These are phyloP conservation scores for Indri indri DNA, from an alignment of 2,113 vertebrate species.

Conservation along the genomic window DNA sequence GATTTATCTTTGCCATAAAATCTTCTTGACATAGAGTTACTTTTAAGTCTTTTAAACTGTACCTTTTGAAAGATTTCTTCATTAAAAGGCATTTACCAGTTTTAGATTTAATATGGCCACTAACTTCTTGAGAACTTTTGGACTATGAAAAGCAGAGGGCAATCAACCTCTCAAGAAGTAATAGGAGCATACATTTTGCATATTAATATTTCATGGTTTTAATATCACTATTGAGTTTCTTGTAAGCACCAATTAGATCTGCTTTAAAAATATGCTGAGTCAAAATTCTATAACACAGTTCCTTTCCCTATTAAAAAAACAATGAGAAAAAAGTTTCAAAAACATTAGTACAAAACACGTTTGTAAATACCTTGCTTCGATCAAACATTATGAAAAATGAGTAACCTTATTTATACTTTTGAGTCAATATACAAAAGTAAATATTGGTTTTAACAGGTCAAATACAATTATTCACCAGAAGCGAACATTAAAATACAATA, in stretches of 20 bases:
- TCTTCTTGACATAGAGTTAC: slow-evolving; percentile 42
- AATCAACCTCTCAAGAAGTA: slow-evolving; percentile 21
- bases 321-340: neutral
- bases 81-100: slow-evolving; percentile 52
- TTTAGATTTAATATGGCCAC: slow-evolving; percentile 43
- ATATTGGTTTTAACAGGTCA: neutral
- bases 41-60: slow-evolving; percentile 52
- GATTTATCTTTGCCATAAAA: slow-evolving; percentile 51
- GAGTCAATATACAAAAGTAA: neutral
- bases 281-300: slow-evolving; percentile 6
- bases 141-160: slow-evolving; percentile 31
- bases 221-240: slow-evolving; percentile 27
- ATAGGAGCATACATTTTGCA: neutral
- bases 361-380: slow-evolving; percentile 4
- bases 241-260: neutral
- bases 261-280: neutral
- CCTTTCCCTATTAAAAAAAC: neutral
- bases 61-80: slow-evolving; percentile 52
- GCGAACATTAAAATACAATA: neutral
- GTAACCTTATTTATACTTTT: neutral
- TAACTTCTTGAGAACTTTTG: slow-evolving; percentile 40
- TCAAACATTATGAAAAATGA: neutral
- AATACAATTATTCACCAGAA: neutral
- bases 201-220: neutral
- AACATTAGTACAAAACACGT: neutral